phyloP scores from a whole-genome alignment of 2,797 vertebrate genomes.

The Pelochelys cantorii region DNA sequence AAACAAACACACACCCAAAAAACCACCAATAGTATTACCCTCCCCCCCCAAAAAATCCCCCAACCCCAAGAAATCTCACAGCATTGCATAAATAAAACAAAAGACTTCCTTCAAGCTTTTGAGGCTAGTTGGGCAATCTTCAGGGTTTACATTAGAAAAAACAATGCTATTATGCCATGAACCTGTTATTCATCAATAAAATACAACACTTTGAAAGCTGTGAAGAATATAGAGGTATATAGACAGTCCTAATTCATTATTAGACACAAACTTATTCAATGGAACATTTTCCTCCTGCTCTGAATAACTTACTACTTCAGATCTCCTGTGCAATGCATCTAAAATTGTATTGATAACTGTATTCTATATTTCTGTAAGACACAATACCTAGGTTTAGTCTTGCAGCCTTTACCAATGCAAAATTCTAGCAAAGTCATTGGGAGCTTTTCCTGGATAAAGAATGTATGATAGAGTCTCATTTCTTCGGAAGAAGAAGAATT shows the following conservation, averaged over 20 bases:
- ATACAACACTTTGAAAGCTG: neutral
- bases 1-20: neutral
- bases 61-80: neutral
- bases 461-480: neutral
- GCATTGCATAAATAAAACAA: neutral
- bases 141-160: neutral
- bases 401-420: neutral
- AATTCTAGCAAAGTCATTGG: neutral
- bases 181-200: neutral
- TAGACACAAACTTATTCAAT: neutral
- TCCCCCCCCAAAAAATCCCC: neutral
- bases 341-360: neutral
- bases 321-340: neutral
- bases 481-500: neutral
- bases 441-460: neutral
- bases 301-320: neutral
- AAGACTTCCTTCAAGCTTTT: neutral
- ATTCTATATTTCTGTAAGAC: neutral
- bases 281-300: neutral
- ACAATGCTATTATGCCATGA: neutral
- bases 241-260: neutral
- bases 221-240: neutral
- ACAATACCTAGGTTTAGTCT: neutral
- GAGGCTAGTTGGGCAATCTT: neutral
- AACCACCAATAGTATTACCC: too few relatives aligned